phyloP scores from a whole-genome alignment of 2,113 vertebrate genomes.

The Oryzias curvinotus region DNA sequence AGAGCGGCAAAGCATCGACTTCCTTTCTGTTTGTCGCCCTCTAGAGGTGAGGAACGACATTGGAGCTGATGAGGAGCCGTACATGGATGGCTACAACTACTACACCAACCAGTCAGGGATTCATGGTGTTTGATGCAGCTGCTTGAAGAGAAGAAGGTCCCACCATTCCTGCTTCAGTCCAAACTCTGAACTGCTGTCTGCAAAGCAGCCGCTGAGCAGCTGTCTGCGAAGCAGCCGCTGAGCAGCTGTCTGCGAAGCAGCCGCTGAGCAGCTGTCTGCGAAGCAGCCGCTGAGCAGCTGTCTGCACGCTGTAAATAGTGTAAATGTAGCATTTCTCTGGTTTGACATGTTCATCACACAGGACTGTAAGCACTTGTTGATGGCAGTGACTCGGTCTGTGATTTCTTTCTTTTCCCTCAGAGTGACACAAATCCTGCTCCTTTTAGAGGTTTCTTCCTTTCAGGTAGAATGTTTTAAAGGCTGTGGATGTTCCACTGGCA shows the following conservation, averaged over 20 bases:
- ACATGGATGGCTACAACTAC: conserved; percentile 80
- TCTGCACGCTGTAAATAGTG: conserved; percentile 60
- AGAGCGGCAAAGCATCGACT: background rate
- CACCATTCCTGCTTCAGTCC: conserved; percentile 7
- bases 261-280: conserved; percentile 11
- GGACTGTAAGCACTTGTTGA: conserved; percentile 54
- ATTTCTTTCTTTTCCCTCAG: conserved; percentile 21
- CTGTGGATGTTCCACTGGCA: conserved; percentile 18
- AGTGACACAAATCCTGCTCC: conserved; percentile 9
- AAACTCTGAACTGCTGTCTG: conserved; percentile 13
- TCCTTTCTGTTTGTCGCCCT: conserved; percentile 25
- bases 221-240: conserved; percentile 28
- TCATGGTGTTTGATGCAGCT: background rate
- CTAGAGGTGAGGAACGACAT: conserved; percentile 90
- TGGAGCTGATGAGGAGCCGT: conserved; percentile 83
- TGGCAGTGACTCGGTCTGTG: conserved; percentile 44
- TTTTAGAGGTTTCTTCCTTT: conserved; percentile 28
- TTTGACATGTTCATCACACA: conserved; percentile 9
- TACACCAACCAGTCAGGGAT: conserved; percentile 81
- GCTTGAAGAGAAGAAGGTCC: background rate
- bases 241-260: conserved; percentile 12
- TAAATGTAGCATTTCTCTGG: background rate
- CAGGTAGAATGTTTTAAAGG: conserved; percentile 37
- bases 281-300: conserved; percentile 10
- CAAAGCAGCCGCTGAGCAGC: conserved; percentile 8